Conservation (phyloP, 2,888 invertebrate genomes). For the Papilio elwesi region DNA sequence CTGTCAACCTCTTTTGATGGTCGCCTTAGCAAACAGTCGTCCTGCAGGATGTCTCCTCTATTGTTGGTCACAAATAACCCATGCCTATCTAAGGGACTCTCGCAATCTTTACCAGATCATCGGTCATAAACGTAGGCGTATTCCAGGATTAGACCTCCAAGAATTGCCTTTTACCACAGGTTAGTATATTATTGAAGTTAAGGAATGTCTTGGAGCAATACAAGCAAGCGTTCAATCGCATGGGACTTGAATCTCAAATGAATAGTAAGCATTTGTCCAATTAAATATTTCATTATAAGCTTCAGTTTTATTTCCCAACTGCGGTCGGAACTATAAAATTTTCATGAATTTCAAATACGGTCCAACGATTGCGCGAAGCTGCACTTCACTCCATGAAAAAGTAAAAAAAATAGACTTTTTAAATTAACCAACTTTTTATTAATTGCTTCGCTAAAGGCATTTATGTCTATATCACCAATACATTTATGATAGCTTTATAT, state of each 20-base stretch:
- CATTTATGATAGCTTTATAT: constrained; percentile 23
- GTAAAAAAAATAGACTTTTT: constrained; percentile 31
- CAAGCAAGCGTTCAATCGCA: neutral
- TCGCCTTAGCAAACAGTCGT: no score
- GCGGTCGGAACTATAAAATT: constrained; percentile 29
- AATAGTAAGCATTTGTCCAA: constrained; percentile 6
- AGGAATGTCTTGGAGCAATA: no score
- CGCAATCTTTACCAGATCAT: no score
- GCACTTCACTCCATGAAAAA: constrained; percentile 8
- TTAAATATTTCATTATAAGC: constrained; percentile 26
- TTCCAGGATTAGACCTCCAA: no score
- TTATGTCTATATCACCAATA: constrained; percentile 16
- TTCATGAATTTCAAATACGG: constrained; percentile 29
- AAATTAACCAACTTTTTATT: constrained; percentile 28
- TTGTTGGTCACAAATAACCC: no score
- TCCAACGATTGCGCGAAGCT: constrained; percentile 12
- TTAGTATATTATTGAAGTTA: no score
- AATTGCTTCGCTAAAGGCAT: constrained; percentile 16
- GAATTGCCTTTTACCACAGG: no score
- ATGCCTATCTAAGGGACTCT: no score
- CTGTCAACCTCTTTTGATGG: no score
- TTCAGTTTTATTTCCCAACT: constrained; percentile 11
- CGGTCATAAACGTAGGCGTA: no score
- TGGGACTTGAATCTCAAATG: neutral
- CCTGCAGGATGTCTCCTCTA: no score